Evolutionary conservation across 2,113 vertebrate genomes (phyloP), one percentile per base, ranked within the genome.

Genomic region (Lophochroa leadbeateri): DNA sequence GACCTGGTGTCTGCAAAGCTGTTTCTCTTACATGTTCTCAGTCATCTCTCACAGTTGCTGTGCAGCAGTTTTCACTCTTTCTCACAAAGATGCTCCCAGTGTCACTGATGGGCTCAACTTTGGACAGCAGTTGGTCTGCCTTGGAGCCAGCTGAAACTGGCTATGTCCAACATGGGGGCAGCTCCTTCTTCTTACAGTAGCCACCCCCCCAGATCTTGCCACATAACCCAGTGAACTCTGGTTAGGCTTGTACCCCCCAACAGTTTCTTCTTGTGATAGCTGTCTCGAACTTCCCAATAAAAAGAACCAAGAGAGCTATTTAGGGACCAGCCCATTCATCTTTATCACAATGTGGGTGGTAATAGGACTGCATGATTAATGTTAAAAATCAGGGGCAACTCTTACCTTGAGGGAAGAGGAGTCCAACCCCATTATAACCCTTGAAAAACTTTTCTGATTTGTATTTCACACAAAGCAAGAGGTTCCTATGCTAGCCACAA

Each of bases 71-170:
- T 90, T 88, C 46, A 55, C 25, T 4, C 43, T 50, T 82, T 41
- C 10, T 44, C 31, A 39, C 0, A 12, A 37, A 64, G 5, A 10
- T 21, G 4, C 35, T 76, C n/a, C 12, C 29, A 28, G 0, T 21
- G 14, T 28, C 2, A 1, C 31, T 11, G 69, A 57, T 4, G 9
- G 39, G 33, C 49, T 88, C 24, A 37, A 43, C 6, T 71, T 63
- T 43, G 41, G 29, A 23, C 52, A 37, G 41, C 0, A 1, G 1
- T 50, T 33, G 33, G 11, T 52, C 14, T 47, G 29, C 25, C 35
- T 76, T 52, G 37, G 43, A 53, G 6, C 27, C 29, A 33, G 5
- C 35, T 76, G 74, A 41, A 67, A 27, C 19, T 52, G 37, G 12
- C 15, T 65, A 46, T 55, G 11, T 33, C 61, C 35, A 69, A 27